phyloP scores from a whole-genome alignment of 2,113 vertebrate genomes.

The Murina feae region DNA sequence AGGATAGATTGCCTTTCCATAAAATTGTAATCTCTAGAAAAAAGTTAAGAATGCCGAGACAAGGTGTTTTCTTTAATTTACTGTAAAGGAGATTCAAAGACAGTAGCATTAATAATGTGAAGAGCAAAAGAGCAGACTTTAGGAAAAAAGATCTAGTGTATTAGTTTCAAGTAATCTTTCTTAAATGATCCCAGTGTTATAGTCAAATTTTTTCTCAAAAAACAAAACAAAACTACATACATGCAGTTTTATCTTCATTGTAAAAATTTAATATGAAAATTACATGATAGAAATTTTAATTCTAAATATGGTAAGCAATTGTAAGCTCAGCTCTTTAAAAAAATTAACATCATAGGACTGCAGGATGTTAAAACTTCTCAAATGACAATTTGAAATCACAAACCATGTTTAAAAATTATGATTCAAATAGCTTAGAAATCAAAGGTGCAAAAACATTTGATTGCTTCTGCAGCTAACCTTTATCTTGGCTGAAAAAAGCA shows the following conservation, averaged over 20 bases:
- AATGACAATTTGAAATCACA: constrained; percentile 66
- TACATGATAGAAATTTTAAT: constrained; percentile 51
- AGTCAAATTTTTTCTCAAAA: neutral
- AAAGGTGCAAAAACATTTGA: constrained; percentile 64
- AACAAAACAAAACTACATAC: neutral
- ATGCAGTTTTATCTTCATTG: constrained; percentile 31
- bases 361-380: constrained; percentile 60
- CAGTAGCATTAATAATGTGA: constrained; percentile 12
- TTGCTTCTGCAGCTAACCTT: constrained; percentile 57
- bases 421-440: constrained; percentile 63
- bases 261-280: constrained; percentile 54
- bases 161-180: constrained; percentile 8
- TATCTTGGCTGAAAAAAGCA: constrained; percentile 69
- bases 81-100: constrained; percentile 51
- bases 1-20: constrained; percentile 6
- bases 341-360: constrained; percentile 44
- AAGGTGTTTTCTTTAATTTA: constrained; percentile 60
- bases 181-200: constrained; percentile 16
- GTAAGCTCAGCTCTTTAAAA: constrained; percentile 53
- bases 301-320: constrained; percentile 57
- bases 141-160: neutral
- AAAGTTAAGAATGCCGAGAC: constrained; percentile 29
- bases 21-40: constrained; percentile 41
- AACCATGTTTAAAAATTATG: constrained; percentile 64
- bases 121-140: neutral